These are phyloP conservation scores for Muraenolepis orangiensis DNA, from an alignment of 2,797 vertebrate genomes.

Conservation along the genomic window DNA sequence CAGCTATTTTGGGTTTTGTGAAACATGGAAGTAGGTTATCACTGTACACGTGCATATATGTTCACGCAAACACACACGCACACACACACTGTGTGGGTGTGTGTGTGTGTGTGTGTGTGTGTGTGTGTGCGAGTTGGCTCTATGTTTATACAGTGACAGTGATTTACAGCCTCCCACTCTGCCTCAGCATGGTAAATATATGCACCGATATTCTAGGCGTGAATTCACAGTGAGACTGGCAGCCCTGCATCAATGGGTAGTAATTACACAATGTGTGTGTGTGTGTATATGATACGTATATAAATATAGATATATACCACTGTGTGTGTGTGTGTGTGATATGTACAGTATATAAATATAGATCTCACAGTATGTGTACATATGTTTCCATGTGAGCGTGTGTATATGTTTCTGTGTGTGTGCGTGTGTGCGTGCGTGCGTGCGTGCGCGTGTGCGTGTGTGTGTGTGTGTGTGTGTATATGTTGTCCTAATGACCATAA, in stretches of 20 bases:
- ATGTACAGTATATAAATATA: not conserved
- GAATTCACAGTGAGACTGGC: conserved; percentile 41
- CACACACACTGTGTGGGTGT: not conserved
- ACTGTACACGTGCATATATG: too few species aligned
- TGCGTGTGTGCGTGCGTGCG: too few species aligned
- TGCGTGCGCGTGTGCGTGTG: not conserved
- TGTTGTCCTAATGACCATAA: conserved; percentile 42
- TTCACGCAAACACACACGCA: too few species aligned
- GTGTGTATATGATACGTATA: not conserved
- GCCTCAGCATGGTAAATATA: conserved; percentile 51
- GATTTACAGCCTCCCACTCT: conserved; percentile 41
- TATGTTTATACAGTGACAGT: conserved; percentile 43
- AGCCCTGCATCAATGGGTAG: conserved; percentile 53
- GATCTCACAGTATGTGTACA: not conserved
- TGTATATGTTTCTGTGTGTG: not conserved
- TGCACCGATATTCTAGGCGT: conserved; percentile 42
- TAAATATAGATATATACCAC: not conserved
- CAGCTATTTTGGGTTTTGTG: conserved; percentile 27
- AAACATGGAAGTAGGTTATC: conserved; percentile 15
- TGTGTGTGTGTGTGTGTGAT: not conserved
- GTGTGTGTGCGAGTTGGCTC: conserved; percentile 13
- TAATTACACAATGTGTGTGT: conserved; percentile 47
- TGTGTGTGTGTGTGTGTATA: not conserved
- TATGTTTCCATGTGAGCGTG: not conserved
- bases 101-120: conserved; percentile 22